Evolutionary conservation across 2,113 vertebrate species (phyloP), one percentile per base, ranked within the genome.

Genomic region (Empidonax alnorum): DNA sequence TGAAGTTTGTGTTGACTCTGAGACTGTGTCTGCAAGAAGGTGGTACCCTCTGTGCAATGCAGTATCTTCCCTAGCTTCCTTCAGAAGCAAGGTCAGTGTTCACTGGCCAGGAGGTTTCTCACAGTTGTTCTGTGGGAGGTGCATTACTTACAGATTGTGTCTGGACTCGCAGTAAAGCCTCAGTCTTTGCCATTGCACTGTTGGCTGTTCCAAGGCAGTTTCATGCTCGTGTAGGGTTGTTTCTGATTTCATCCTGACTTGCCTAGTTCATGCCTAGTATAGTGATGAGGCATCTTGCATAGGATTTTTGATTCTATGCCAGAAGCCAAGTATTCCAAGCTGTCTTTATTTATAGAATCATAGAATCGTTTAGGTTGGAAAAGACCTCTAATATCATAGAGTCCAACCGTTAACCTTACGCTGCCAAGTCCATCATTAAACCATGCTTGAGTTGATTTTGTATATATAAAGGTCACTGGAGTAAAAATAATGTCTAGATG

Each of bases 271-370:
- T 92, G 90, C 68, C 59, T 90, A 59, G 16, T 88, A 25, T 83
- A 77, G 42, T 41, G 59, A 46, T 77, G 83, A 88, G 67, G 59
- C 55, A 92, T 92, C 84, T 74, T 74, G 39, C 55, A 84, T 84
- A 90, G 86, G 58, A 90, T 90, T 94, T 92, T 96, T 97, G 88
- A 59, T 81, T 88, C 55, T 17, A 4, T 86, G 94, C 88, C 96
- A 94, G 94, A 90, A 86, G 83, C 92, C 90, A 90, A 71, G 55
- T 74, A 93, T 95, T 96, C 87, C 93, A 91, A 65, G 21, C 63
- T 91, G 44, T 89, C 68, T 85, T 76, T 93, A 86, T 95, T 91
- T 97, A 73, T 90, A 84, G 87, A 89, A 66, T 74, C 68, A 42
- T 35, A 37, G 59, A 75, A 62, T 47, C 4, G 3, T 63, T 76